Conservation (phyloP, 2,888 invertebrate genomes). For the Mythimna vitellina region DNA sequence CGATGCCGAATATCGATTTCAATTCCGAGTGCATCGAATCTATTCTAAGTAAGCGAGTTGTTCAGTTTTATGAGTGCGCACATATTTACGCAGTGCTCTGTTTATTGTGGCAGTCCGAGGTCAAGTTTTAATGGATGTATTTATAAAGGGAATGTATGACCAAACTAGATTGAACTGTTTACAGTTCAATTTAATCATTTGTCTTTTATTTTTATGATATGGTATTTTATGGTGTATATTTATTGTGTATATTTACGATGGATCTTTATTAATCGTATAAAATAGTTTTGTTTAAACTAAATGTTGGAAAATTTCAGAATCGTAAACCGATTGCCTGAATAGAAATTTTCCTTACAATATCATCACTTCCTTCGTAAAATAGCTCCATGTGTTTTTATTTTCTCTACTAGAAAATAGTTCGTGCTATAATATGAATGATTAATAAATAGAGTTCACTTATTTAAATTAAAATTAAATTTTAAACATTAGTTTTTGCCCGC, state of each 20-base stretch:
- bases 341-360: neutral
- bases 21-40: slow-evolving; percentile 46
- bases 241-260: too few relatives aligned
- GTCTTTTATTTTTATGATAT: too few relatives aligned
- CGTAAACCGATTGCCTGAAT: neutral
- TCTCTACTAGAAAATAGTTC: neutral
- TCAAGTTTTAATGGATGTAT: slow-evolving; percentile 54
- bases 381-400: neutral
- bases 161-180: slow-evolving; percentile 39
- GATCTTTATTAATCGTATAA: neutral
- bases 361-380: neutral
- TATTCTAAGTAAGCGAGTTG: slow-evolving; percentile 56
- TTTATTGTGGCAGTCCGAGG: slow-evolving; percentile 54
- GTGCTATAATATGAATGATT: too few relatives aligned
- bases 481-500: too few relatives aligned
- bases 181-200: slow-evolving; percentile 2
- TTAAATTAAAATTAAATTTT: too few relatives aligned
- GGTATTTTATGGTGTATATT: too few relatives aligned
- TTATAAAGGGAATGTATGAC: slow-evolving; percentile 37
- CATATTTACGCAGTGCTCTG: slow-evolving; percentile 44
- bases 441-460: too few relatives aligned
- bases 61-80: slow-evolving; percentile 52
- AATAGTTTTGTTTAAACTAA: neutral
- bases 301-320: slow-evolving; percentile 24
- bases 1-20: slow-evolving; percentile 41